Conservation (phyloP, 2,797 vertebrate genomes). For the Micrastur ruficollis region DNA sequence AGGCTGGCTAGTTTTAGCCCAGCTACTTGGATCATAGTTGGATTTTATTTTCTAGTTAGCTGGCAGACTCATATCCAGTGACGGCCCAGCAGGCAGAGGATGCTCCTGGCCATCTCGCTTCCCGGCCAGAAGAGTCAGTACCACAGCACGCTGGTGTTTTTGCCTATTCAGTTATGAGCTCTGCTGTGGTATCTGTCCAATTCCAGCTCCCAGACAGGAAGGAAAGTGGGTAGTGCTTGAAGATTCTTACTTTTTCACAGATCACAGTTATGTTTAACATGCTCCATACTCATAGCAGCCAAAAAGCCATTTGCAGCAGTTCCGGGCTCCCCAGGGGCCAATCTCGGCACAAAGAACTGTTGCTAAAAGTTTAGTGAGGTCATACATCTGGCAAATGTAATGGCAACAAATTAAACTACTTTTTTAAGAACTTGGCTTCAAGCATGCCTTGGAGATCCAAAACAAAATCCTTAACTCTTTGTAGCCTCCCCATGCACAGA, state of each 20-base stretch:
- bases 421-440: conserved; percentile 66
- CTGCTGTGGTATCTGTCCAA: not conserved
- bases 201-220: conserved; percentile 80
- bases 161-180: conserved; percentile 10
- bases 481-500: not conserved
- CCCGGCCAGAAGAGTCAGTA: not conserved
- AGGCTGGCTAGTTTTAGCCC: conserved; percentile 32
- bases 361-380: conserved; percentile 69
- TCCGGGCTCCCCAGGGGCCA: conserved; percentile 21
- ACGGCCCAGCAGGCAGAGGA: not conserved
- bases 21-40: conserved; percentile 12
- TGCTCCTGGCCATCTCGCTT: not conserved
- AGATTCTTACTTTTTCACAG: conserved; percentile 72
- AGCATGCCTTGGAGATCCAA: conserved; percentile 35
- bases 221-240: conserved; percentile 81
- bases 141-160: not conserved
- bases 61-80: not conserved
- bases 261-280: conserved; percentile 55
- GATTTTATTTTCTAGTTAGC: not conserved
- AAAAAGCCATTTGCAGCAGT: conserved; percentile 60
- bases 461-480: conserved; percentile 54
- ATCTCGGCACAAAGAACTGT: conserved; percentile 59
- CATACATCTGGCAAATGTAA: conserved; percentile 67
- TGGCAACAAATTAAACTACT: conserved; percentile 70
- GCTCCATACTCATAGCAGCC: conserved; percentile 27